Percentiles rank a stretch among this genome's conserved stretches.
Evolutionary conservation across 2,888 invertebrate genomes (phyloP).

Genomic region (Aphidoletes aphidimyza): DNA sequence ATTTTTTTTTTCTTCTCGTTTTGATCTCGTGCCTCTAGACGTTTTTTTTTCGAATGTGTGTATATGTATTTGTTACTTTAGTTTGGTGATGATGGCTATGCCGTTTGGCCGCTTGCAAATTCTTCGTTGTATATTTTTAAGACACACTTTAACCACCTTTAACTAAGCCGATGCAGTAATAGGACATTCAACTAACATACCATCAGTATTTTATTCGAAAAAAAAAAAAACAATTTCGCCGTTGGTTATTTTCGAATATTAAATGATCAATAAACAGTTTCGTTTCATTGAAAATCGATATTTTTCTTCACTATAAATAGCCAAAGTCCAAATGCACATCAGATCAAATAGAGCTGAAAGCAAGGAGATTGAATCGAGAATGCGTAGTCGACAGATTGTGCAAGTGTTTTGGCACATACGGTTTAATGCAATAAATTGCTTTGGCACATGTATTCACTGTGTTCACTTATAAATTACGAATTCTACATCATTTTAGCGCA

Average conservation of each 20-base stretch:
- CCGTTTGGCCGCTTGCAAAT: not conserved
- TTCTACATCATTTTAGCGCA: constrained; percentile 24
- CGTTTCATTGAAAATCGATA: constrained; percentile 29
- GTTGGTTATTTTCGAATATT: constrained; percentile 39
- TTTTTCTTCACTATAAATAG: not conserved
- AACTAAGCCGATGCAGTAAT: too few relatives aligned
- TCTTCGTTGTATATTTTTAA: not conserved
- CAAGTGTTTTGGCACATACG: constrained; percentile 5
- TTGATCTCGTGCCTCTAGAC: too few relatives aligned
- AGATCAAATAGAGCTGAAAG: not conserved
- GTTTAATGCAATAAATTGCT: not conserved
- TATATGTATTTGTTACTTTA: too few relatives aligned
- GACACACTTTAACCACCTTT: too few relatives aligned
- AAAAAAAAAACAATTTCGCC: not conserved
- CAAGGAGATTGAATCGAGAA: too few relatives aligned
- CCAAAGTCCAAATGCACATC: not conserved
- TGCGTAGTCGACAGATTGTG: not conserved
- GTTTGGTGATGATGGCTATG: not conserved
- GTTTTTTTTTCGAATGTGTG: too few relatives aligned
- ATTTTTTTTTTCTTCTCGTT: not conserved
- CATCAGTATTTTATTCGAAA: constrained; percentile 17
- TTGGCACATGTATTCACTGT: not conserved
- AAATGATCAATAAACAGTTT: constrained; percentile 38
- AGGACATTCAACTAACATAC: not conserved
- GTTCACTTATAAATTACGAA: constrained; percentile 30